Percentiles rank a stretch among this genome's conserved stretches.
Evolutionary conservation across 2,888 invertebrate species (phyloP).

Genomic region (Hecatera dysodea): DNA sequence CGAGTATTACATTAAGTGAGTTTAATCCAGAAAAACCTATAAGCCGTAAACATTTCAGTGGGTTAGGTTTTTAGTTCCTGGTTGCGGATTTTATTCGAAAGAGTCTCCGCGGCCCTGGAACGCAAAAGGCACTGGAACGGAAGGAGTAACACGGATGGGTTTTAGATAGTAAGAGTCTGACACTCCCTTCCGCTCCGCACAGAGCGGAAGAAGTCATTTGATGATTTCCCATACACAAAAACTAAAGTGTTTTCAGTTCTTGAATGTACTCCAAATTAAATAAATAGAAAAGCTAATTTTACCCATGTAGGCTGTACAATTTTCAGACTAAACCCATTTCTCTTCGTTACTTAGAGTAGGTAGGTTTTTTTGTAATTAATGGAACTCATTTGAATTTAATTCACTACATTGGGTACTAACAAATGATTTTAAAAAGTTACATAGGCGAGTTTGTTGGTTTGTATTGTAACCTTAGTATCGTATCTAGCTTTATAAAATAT

Average conservation of each 20-base stretch:
- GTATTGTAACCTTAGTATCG: background rate
- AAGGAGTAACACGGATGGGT: too few species aligned
- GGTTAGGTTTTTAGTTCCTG: background rate
- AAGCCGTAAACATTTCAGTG: background rate
- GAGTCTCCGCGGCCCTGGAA: too few species aligned
- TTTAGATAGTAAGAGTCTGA: too few species aligned
- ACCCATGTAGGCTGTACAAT: background rate
- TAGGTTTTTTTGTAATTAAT: conserved; percentile 31
- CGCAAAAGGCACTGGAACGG: too few species aligned
- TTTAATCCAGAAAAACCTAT: too few species aligned
- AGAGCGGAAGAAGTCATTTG: too few species aligned
- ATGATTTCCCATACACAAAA: too few species aligned
- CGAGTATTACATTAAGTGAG: too few species aligned
- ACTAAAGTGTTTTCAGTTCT: too few species aligned
- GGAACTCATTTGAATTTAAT: conserved; percentile 22
- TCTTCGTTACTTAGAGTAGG: conserved; percentile 33
- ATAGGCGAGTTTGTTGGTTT: background rate
- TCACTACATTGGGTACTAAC: background rate
- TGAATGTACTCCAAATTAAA: too few species aligned
- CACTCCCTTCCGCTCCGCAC: too few species aligned
- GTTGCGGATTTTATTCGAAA: too few species aligned
- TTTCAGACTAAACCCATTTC: conserved; percentile 13
- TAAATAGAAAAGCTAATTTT: background rate
- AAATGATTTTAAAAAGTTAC: background rate
- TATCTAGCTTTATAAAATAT: background rate